Base-by-base conservation (phyloP, 2,797 vertebrate genomes). In the Salmo trutta region DNA sequence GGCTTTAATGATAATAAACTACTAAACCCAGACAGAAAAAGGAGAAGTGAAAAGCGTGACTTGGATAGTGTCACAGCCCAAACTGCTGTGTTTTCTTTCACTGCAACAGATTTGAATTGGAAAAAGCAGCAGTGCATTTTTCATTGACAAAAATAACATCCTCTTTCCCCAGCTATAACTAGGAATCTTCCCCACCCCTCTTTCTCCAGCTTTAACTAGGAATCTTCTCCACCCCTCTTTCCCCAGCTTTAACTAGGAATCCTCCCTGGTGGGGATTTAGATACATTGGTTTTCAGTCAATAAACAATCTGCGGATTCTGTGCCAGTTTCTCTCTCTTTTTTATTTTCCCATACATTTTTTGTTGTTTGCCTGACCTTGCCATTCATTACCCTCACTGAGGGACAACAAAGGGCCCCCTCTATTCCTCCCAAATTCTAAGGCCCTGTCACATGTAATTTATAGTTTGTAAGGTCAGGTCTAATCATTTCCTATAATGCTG, bases 251-350 rank as follows among this genome's bases (percentile, higher is more conserved):
- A 36, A 36, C 5, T 59, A 90, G 88, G 87, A 91, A 94, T 91
- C 92, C 93, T 93, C 93, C 94, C 90, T 83, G 91, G 87, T 31
- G 88, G 91, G 94, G 96, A 98, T 97, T 95, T 96, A 98, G 96
- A 98, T 98, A 95, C 97, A 99, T 97, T 83, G 80, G 94, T 97
- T 97, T 97, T 95, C 97, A 93, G 86, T 94, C 94, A 95, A 96
- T 97, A 97, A 97, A 96, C 96, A 96, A 93, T 91, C 91, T 89
- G 90, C 82, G 83, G 88, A 91, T 89, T 90, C 87, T 81, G 84
- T 92, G 92, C 56, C 84, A 89, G 86, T 77, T 84, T 88, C 84
- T 88, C 91, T 92, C 91, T 91, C 29, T 29, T 7, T 24, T 27
- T 64, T 14, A 62, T 47, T 12, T 21, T 62, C 12, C 59, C 59